Base-by-base conservation (phyloP, 2,113 vertebrate species). In the Plecotus auritus region DNA sequence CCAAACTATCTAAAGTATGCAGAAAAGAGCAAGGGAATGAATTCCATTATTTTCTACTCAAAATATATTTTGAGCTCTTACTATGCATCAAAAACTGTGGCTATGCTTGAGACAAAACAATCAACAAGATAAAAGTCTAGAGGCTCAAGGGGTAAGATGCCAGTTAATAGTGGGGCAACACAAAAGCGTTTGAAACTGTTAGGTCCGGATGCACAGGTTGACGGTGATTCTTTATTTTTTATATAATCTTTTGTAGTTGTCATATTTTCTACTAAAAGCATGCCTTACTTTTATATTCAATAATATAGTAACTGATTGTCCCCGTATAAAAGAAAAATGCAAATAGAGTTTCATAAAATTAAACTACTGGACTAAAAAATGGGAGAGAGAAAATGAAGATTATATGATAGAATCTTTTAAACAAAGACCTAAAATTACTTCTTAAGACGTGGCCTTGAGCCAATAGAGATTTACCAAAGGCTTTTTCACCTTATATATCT, bases 311-410 rank as follows among this genome's bases (percentile, higher is more conserved):
- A 59, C 40, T 95, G 32, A 20, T 40, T 35, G 89, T 78, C 90
- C 86, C 26, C 54, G 67, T 78, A 78, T 28, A 88, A 95, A 93
- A 93, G 28, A 88, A 95, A 97, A 91, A 81, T 91, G 40, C 70
- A 97, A 95, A 85, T 86, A 88, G 30, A 95, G 9, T 64, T n/a
- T 14, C 74, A 64, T 88, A 83, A 97, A 97, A 84, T 93, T 95
- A 97, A 94, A 95, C 40, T 82, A 85, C 17, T 49, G 5, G 4
- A 84, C 61, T 96, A 90, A 89, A 80, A 23, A 90, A 28, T 49
- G 14, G 66, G 49, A 91, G 32, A 74, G 61, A 70, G 2, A 54
- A 76, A 67, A 80, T 37, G 11, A 88, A 76, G n/a, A 49, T 85
- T 94, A 83, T 89, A 76, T 74, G 47, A 87, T 12, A 7, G 8